Percentiles rank a stretch among this genome's conserved stretches.
These are phyloP conservation scores for Mus pahari DNA, from an alignment of 2,113 vertebrate genomes.

Conservation along the genomic window DNA sequence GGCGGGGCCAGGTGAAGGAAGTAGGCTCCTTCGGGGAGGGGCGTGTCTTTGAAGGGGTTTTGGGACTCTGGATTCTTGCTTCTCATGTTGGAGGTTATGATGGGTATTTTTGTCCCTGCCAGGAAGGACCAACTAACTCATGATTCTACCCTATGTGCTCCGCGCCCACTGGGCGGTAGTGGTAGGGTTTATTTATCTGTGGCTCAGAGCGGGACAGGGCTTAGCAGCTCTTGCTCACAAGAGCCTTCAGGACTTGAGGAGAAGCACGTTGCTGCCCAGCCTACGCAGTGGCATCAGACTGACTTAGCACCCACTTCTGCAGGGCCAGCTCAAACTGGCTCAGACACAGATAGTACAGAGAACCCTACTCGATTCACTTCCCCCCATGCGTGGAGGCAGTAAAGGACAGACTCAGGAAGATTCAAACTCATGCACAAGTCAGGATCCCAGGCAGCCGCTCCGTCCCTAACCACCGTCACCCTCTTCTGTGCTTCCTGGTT, in stretches of 20 bases:
- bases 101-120: neutral
- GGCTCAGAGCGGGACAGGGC: neutral
- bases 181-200: neutral
- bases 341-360: neutral
- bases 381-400: neutral
- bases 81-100: neutral
- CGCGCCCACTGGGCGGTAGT: accelerated
- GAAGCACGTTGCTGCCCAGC: too few relatives aligned
- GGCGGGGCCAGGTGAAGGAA: neutral
- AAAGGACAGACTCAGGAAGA: neutral
- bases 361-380: neutral
- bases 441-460: accelerated
- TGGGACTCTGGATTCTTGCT: neutral
- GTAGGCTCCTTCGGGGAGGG: neutral
- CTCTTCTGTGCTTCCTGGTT: neutral
- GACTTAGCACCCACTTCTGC: accelerated
- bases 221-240: neutral
- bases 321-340: accelerated
- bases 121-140: neutral
- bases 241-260: neutral
- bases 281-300: accelerated
- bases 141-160: neutral
- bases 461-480: neutral
- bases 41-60: neutral
- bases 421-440: neutral